Base-by-base conservation (phyloP, 1,140 invertebrate species). In the Zaprionus capensis region DNA sequence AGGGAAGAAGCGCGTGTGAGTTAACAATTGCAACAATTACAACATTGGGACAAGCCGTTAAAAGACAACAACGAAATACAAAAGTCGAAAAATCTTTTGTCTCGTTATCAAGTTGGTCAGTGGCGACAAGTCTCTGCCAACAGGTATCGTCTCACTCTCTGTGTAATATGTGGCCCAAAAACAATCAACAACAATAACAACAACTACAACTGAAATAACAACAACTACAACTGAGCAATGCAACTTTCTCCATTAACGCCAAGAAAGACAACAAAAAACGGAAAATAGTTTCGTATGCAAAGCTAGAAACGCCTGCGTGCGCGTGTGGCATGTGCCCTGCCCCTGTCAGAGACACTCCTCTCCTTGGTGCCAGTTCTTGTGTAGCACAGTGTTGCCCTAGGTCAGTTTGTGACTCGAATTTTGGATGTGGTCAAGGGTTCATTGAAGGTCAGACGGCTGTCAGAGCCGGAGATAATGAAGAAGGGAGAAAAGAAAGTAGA, bases 11-110 rank as follows among this genome's bases (percentile, higher is more conserved):
- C 20, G 73, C 70, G 77, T 69, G 69, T 87, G 83, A 81, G 76
- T 80, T 80, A 87, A 88, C 77, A 51, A 51, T 51, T 73, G 70
- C 82, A 87, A 88, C 76, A 83, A 87, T 87, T 88, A 88, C 83
- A 87, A 87, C 76, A 87, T 67, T 46, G 12, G 77, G 71, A 82
- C 82, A 71, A 79, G 49, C 78, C 64, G 73, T 71, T 58, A 77
- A 86, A 73, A 67, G 36, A 28, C 15, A 61, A 31, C 71, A 70
- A 51, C 65, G 34, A 59, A 63, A 79, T 53, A 59, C 64, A 68
- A 56, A 56, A 58, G 34, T 14, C 53, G 14, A 58, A 69, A 68
- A 44, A 68, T 61, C 46, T 64, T 74, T 57, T 72, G 46, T 58
- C 62, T 41, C 41, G 44, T 88, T 88, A 88, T 87, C 83, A 86